Evolutionary conservation across 2,113 vertebrate genomes (phyloP).

Genomic region (Cairina moschata): DNA sequence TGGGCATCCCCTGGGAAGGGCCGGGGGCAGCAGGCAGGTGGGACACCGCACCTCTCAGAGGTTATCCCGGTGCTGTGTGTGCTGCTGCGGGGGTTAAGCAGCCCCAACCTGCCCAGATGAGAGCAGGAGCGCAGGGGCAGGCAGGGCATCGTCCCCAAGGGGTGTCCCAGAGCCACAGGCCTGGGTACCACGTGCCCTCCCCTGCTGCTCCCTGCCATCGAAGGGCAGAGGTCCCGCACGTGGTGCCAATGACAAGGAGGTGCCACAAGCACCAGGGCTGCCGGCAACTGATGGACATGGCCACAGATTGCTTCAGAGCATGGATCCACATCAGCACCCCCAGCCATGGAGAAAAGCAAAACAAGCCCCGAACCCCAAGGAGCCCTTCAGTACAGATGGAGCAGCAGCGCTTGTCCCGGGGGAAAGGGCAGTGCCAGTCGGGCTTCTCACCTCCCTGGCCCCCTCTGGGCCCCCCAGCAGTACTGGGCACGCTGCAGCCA

Average conservation of each 20-base stretch:
- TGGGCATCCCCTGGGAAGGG: not conserved
- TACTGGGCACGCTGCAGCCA: not conserved
- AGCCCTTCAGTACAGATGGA: not conserved
- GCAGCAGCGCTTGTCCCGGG: fast-evolving
- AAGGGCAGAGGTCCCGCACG: fast-evolving
- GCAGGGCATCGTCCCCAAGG: not conserved
- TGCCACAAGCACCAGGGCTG: fast-evolving
- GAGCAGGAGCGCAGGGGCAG: not conserved
- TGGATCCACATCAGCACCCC: not conserved
- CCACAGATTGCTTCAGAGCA: fast-evolving
- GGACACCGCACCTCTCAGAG: not conserved
- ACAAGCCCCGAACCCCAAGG: fast-evolving
- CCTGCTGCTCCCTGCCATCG: fast-evolving
- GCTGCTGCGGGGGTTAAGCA: fast-evolving
- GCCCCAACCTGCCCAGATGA: not conserved
- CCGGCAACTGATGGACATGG: not conserved
- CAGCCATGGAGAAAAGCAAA: not conserved
- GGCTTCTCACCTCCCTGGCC: not conserved
- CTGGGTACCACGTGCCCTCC: not conserved
- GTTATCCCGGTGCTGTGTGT: fast-evolving
- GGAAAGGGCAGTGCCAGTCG: not conserved
- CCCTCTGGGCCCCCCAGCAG: not conserved
- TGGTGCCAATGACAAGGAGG: not conserved
- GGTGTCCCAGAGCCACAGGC: not conserved
- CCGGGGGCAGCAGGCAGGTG: not conserved